Conservation (phyloP, 2,797 vertebrate genomes). For the Vultur gryphus region DNA sequence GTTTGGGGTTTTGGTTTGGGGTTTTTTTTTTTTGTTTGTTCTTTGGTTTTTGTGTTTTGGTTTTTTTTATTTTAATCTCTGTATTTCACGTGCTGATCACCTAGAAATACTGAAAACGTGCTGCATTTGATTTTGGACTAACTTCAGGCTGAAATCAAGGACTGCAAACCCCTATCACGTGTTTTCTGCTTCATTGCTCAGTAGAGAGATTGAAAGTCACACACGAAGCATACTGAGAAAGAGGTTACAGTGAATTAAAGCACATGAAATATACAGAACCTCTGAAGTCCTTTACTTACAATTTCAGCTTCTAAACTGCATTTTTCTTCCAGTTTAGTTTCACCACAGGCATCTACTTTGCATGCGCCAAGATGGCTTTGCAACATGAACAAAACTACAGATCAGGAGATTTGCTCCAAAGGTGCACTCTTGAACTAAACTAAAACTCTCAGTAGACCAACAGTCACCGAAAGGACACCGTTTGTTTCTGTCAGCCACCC, state of each 20-base stretch:
- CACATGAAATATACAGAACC: background rate
- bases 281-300: background rate
- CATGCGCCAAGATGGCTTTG: background rate
- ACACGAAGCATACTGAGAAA: background rate
- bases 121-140: background rate
- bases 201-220: background rate
- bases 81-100: background rate
- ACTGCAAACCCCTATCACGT: background rate
- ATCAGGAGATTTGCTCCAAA: background rate
- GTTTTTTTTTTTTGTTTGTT: background rate
- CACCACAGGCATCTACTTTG: background rate
- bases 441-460: background rate
- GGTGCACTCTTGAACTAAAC: background rate
- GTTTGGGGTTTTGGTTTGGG: background rate
- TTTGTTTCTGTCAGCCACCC: background rate
- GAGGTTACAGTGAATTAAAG: background rate
- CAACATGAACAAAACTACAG: background rate
- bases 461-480: background rate
- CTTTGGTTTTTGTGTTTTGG: too few species aligned
- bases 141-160: background rate
- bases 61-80: background rate
- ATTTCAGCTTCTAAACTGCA: background rate
- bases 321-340: background rate
- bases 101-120: background rate
- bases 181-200: background rate